Evolutionary conservation across 1,140 invertebrate species (phyloP).

Genomic region (Lethrus apterus): DNA sequence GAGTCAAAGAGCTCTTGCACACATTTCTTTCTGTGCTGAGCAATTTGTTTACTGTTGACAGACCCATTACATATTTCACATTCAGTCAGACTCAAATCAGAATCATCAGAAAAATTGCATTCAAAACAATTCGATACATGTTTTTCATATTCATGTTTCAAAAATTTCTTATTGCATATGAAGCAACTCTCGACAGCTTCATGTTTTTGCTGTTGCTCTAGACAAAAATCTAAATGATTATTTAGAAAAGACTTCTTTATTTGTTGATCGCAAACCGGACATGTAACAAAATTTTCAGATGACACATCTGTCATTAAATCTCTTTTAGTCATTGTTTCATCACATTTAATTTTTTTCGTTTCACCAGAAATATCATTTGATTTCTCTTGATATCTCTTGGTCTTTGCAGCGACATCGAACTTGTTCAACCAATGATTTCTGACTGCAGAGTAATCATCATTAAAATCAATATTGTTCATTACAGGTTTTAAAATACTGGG

Average conservation of each 20-base stretch:
- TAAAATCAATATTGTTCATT: slow-evolving; percentile 27
- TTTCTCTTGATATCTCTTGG: slow-evolving; percentile 11
- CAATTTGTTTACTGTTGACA: slow-evolving; percentile 19
- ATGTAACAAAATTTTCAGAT: slow-evolving; percentile 32
- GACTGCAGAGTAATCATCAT: slow-evolving; percentile 34
- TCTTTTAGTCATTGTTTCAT: slow-evolving; percentile 19
- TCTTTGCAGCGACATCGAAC: slow-evolving; percentile 22
- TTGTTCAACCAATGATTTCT: slow-evolving; percentile 49
- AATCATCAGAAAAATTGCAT: slow-evolving; percentile 20
- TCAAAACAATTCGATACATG: slow-evolving; percentile 43
- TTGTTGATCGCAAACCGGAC: slow-evolving; percentile 54
- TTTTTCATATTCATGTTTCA: slow-evolving; percentile 34
- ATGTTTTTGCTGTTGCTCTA: slow-evolving; percentile 28
- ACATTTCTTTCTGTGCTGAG: slow-evolving; percentile 8
- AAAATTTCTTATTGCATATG: slow-evolving; percentile 35
- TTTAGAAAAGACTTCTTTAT: slow-evolving; percentile 43
- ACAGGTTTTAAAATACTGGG: too few species aligned
- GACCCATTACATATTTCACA: slow-evolving; percentile 13
- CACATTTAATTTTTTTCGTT: slow-evolving; percentile 17
- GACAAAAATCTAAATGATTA: slow-evolving; percentile 55
- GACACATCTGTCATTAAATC: slow-evolving; percentile 13
- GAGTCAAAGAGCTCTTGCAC: too few species aligned
- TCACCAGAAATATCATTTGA: slow-evolving; percentile 1
- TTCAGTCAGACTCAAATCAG: slow-evolving; percentile 9
- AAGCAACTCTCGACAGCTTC: slow-evolving; percentile 28